Percentiles rank a stretch among this genome's conserved stretches.
These are phyloP conservation scores for Cancer borealis DNA, from an alignment of 2,888 invertebrate species.

Conservation along the genomic window DNA sequence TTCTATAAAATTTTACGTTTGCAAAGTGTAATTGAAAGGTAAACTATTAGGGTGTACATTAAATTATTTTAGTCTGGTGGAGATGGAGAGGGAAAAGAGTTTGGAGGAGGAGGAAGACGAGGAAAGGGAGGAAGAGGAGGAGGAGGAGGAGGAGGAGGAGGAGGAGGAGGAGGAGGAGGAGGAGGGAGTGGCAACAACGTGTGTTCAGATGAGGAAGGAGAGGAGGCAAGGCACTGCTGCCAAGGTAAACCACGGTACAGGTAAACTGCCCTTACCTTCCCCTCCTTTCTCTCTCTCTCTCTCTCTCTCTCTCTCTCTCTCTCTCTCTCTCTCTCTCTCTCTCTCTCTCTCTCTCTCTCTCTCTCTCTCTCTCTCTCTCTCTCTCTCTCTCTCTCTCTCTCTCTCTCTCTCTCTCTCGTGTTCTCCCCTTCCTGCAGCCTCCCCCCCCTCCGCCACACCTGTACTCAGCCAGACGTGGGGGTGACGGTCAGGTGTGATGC, in stretches of 20 bases:
- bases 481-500: constrained; percentile 41
- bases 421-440: neutral
- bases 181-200: constrained; percentile 8
- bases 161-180: too few relatives aligned
- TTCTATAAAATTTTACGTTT: neutral
- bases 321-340: constrained; percentile 21
- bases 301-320: neutral
- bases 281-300: neutral
- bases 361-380: constrained; percentile 1
- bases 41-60: neutral
- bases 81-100: neutral
- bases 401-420: constrained; percentile 3
- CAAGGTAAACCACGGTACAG: constrained; percentile 10
- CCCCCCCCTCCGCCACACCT: neutral
- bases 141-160: too few relatives aligned
- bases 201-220: neutral
- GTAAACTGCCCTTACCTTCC: neutral
- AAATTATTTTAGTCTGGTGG: neutral
- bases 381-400: neutral
- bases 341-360: constrained; percentile 36
- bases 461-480: constrained; percentile 38
- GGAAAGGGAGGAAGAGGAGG: too few relatives aligned
- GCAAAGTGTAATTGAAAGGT: neutral
- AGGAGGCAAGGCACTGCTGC: neutral
- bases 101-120: too few relatives aligned